Evolutionary conservation across 1,140 invertebrate species (phyloP), one percentile per base, ranked within the genome.

Genomic region (Lepidurus packardi): DNA sequence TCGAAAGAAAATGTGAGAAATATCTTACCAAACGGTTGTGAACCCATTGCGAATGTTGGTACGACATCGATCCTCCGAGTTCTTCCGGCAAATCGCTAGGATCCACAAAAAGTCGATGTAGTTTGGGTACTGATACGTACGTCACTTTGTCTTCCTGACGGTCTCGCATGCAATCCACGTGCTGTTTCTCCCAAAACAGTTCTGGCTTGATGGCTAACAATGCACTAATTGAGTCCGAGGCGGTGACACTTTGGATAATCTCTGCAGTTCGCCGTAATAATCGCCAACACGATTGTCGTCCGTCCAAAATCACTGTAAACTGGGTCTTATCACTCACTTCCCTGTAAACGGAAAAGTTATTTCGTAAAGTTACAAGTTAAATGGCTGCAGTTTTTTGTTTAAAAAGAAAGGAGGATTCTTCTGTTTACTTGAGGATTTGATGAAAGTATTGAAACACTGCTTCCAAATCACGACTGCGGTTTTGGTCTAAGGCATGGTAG

Each of bases 11-110:
- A 34, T 25, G 25, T 78, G 10, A 43, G 47, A 78, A 75, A 42
- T 47, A 77, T 87, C 87, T 87, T 86, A 94, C 93, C 86, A 92
- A 88, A 86, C 93, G 87, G 82, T 91, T 92, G 80, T 94, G 90
- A 81, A 95, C 90, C 94, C 94, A 96, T 81, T 91, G 88, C 77
- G 89, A 86, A 82, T 94, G 92, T 85, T 94, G 90, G 85, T 93
- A 94, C 65, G 88, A 86, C 82, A 93, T 88, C 65, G 88, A 88
- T 47, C 94, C 94, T 21, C 92, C 92, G 42, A 95, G 85, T 81
- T 95, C 93, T 80, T 89, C 88, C n/a, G 93, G 93, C 83, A 96
- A 84, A 84, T 93, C 91, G 74, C 88, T 86, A 75, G 86, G 83
- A 81, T 93, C 92, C 73, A 95, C 87, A 65, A 65, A 65, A 82